phyloP scores from a whole-genome alignment of 92 coral and sea anemone species.

The Actinernus sp. region DNA sequence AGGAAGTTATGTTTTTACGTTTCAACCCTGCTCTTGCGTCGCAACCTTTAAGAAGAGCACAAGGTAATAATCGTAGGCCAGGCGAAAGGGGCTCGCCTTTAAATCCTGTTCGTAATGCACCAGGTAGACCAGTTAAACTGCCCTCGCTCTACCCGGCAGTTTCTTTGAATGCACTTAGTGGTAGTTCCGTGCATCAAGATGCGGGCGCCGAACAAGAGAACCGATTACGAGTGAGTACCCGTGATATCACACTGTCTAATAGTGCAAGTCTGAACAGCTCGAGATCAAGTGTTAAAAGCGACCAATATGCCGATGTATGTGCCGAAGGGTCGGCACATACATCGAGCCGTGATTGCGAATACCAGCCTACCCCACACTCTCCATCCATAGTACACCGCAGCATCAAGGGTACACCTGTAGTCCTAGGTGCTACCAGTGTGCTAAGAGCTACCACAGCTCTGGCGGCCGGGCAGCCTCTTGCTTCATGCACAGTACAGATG shows the following conservation, averaged over 20 bases:
- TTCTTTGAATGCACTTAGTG: conserved; percentile 64
- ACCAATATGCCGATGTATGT: conserved; percentile 17
- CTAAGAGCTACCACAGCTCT: conserved; percentile 78
- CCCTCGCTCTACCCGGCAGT: conserved; percentile 86
- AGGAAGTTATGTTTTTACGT: conserved; percentile 65
- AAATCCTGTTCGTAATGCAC: conserved; percentile 39
- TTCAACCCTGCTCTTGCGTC: conserved; percentile 58
- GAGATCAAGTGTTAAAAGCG: conserved; percentile 25
- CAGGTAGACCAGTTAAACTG: conserved; percentile 53
- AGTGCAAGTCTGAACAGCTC: conserved; percentile 10
- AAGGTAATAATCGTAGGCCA: conserved; percentile 40
- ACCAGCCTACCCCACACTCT: conserved; percentile 3
- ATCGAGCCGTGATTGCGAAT: not conserved
- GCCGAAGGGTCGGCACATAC: not conserved
- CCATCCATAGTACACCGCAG: not conserved
- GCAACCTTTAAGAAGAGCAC: conserved; percentile 47
- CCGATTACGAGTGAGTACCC: not conserved
- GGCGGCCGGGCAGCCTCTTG: conserved; percentile 76
- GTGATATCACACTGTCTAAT: not conserved
- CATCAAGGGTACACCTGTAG: conserved; percentile 76
- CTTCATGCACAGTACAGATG: conserved; percentile 51
- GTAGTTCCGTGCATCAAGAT: conserved; percentile 9
- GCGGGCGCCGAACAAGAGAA: not conserved
- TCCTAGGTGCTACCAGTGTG: conserved; percentile 75
- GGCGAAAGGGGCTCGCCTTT: conserved; percentile 32